A percentile compares a stretch with the other conserved stretches of the same genome.
Evolutionary conservation across 1,140 invertebrate species (phyloP).

Genomic region (Batillaria attramentaria): DNA sequence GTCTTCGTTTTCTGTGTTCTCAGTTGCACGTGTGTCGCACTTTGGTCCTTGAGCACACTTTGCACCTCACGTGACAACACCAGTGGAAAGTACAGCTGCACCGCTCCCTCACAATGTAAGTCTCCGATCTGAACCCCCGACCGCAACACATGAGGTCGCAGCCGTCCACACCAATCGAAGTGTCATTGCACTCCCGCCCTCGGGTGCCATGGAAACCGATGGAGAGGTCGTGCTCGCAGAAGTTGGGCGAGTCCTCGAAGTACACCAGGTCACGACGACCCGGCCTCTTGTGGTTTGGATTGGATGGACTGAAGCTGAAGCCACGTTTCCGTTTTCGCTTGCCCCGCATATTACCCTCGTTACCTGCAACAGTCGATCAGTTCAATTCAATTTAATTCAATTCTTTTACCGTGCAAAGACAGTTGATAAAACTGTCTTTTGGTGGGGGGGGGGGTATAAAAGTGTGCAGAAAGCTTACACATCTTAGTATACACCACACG

Average conservation of each 20-base stretch:
- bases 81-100: conserved; percentile 92
- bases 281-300: conserved; percentile 63
- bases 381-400: conserved; percentile 20
- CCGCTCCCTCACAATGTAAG: conserved; percentile 81
- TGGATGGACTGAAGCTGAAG: conserved; percentile 60
- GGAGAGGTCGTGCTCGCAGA: conserved; percentile 83
- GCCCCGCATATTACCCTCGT: conserved; percentile 17
- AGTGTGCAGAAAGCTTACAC: too few species aligned
- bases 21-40: conserved; percentile 56
- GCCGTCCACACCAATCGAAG: conserved; percentile 83
- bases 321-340: conserved; percentile 22
- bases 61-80: conserved; percentile 91
- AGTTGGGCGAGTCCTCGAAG: conserved; percentile 90
- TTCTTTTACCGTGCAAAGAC: too few species aligned
- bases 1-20: not conserved
- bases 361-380: conserved; percentile 14
- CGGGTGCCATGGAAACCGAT: conserved; percentile 89
- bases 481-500: too few species aligned
- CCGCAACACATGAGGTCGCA: conserved; percentile 92
- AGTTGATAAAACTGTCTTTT: too few species aligned
- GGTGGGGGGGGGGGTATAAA: too few species aligned
- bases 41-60: conserved; percentile 69
- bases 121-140: conserved; percentile 86
- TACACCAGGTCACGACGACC: conserved; percentile 85
- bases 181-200: conserved; percentile 66